A percentile compares a stretch with the other conserved stretches of the same genome.
Conservation (phyloP, 2,888 invertebrate genomes). For the Operophtera brumata region DNA sequence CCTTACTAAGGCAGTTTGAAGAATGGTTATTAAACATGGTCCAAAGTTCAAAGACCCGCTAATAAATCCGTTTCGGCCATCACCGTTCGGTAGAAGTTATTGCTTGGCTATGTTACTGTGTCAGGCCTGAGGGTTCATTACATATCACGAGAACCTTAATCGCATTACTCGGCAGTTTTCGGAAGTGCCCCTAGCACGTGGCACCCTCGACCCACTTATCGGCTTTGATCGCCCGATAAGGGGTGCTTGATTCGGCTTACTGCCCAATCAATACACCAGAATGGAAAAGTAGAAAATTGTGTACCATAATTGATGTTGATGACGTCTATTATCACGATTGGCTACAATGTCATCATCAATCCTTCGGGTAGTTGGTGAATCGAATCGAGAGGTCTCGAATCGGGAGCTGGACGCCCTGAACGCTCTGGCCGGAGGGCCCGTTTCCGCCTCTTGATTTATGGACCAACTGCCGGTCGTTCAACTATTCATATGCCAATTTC, state of each 20-base stretch:
- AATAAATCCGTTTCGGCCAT: no score
- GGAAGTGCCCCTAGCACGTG: slow-evolving; percentile 16
- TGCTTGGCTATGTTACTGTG: slow-evolving; percentile 1
- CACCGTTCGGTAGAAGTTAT: neutral
- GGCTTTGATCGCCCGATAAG: neutral
- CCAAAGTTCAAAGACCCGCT: no score
- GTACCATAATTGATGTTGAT: no score
- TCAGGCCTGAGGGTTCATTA: slow-evolving; percentile 14
- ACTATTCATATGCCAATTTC: slow-evolving; percentile 29
- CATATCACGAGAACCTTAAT: slow-evolving; percentile 14
- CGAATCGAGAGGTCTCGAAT: neutral
- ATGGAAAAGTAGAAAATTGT: no score
- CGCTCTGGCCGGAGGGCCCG: slow-evolving; percentile 20
- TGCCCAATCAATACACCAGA: no score
- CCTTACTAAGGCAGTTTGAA: no score
- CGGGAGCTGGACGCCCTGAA: slow-evolving; percentile 2
- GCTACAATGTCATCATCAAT: no score
- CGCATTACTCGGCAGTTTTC: slow-evolving; percentile 20
- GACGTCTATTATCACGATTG: no score
- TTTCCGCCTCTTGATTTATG: slow-evolving; percentile 31
- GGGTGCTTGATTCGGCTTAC: neutral
- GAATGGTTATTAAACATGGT: no score
- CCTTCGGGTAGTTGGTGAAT: no score
- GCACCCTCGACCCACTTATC: slow-evolving; percentile 16
- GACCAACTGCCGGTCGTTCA: slow-evolving; percentile 27